Evolutionary conservation across 2,888 invertebrate genomes (phyloP).

Genomic region (Hecatera dysodea): DNA sequence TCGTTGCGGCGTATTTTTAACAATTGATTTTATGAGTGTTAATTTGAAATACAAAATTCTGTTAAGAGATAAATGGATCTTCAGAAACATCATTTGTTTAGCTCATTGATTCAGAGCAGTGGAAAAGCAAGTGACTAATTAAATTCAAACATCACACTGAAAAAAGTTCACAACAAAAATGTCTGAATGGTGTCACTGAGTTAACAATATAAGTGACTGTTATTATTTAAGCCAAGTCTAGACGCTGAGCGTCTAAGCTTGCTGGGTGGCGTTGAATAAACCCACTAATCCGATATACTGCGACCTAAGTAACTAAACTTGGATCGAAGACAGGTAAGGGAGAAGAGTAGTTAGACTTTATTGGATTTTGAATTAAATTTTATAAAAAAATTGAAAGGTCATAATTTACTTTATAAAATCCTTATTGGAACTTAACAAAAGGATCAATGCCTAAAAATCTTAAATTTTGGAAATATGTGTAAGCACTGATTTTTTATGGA

Average conservation of each 20-base stretch:
- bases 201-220: conserved; percentile 22
- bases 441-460: too few relatives aligned
- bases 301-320: conserved; percentile 39
- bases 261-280: conserved; percentile 60
- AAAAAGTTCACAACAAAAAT: not conserved
- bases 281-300: conserved; percentile 61
- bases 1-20: too few relatives aligned
- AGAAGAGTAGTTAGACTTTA: not conserved
- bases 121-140: not conserved
- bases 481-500: too few relatives aligned
- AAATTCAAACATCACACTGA: not conserved
- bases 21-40: too few relatives aligned
- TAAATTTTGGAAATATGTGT: too few relatives aligned
- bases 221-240: conserved; percentile 68
- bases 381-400: too few relatives aligned
- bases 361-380: not conserved
- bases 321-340: not conserved
- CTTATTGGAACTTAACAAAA: too few relatives aligned
- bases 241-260: conserved; percentile 56
- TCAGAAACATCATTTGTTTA: not conserved
- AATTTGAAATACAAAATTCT: not conserved
- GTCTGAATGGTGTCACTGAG: not conserved
- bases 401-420: too few relatives aligned
- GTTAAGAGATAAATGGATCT: not conserved
- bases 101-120: not conserved